A percentile compares a stretch with the other conserved stretches of the same genome.
These are phyloP conservation scores for Acanthosoma haemorrhoidale DNA, from an alignment of 2,888 invertebrate species.

Conservation along the genomic window DNA sequence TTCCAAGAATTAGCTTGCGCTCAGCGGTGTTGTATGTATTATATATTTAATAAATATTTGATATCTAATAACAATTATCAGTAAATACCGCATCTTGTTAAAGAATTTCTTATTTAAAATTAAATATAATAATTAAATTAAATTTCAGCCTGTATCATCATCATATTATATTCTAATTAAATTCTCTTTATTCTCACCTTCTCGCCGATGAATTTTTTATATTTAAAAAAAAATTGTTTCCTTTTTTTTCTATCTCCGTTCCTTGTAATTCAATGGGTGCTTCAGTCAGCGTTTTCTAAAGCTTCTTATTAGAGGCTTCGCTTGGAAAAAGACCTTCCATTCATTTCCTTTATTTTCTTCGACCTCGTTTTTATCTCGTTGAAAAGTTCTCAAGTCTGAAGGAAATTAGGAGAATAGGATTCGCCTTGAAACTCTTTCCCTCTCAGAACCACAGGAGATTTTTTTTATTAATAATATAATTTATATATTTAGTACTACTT, in stretches of 20 bases:
- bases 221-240: not conserved
- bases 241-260: not conserved
- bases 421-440: not conserved
- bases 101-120: too few relatives aligned
- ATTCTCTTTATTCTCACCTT: too few relatives aligned
- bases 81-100: too few relatives aligned
- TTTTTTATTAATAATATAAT: too few relatives aligned
- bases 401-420: not conserved
- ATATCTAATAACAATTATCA: too few relatives aligned
- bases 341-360: not conserved
- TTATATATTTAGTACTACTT: too few relatives aligned
- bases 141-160: not conserved
- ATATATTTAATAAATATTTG: too few relatives aligned
- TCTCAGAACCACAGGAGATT: not conserved
- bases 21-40: too few relatives aligned
- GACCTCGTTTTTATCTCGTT: not conserved
- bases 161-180: not conserved
- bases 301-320: slow-evolving; percentile 1
- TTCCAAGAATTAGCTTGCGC: too few relatives aligned
- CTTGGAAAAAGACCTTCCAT: not conserved
- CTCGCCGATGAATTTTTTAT: not conserved
- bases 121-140: too few relatives aligned
- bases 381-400: not conserved
- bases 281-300: not conserved
- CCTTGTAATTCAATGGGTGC: not conserved